These are phyloP conservation scores for Pheosia gnoma DNA, from an alignment of 2,888 invertebrate genomes.

Conservation along the genomic window DNA sequence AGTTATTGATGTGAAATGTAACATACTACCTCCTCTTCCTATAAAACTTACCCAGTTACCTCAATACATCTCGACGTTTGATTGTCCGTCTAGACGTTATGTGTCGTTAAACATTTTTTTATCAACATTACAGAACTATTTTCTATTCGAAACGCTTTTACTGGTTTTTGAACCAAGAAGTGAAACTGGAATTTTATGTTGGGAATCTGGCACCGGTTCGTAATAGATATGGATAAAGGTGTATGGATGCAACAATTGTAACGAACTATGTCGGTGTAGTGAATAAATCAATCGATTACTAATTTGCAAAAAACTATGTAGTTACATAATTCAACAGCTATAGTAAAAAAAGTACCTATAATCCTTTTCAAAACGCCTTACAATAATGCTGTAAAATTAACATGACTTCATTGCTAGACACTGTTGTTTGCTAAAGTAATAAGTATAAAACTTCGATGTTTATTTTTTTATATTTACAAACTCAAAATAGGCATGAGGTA, in stretches of 20 bases:
- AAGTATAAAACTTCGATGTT: too few relatives aligned
- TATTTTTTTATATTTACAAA: too few relatives aligned
- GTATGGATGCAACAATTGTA: background rate
- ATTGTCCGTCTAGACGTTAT: slow-evolving; percentile 27
- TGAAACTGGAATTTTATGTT: background rate
- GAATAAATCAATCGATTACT: background rate
- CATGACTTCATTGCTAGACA: background rate
- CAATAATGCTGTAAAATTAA: background rate
- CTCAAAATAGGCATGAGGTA: background rate
- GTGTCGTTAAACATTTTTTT: slow-evolving; percentile 21
- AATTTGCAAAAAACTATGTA: too few relatives aligned
- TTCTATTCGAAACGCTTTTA: background rate
- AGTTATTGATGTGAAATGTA: slow-evolving; percentile 38
- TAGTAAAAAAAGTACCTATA: too few relatives aligned
- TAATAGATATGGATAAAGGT: slow-evolving; percentile 2
- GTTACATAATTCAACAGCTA: too few relatives aligned
- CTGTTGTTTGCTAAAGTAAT: background rate
- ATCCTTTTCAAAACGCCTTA: too few relatives aligned
- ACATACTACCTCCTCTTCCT: slow-evolving; percentile 20
- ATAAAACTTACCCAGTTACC: slow-evolving; percentile 34
- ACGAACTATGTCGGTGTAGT: background rate
- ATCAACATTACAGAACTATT: background rate
- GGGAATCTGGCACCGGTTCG: background rate
- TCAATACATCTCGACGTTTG: slow-evolving; percentile 36
- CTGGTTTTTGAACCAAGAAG: background rate